A percentile compares a stretch with the other conserved stretches of the same genome.
Evolutionary conservation across 92 coral and sea anemone genomes (phyloP).

Genomic region (Phenganax subtilis): DNA sequence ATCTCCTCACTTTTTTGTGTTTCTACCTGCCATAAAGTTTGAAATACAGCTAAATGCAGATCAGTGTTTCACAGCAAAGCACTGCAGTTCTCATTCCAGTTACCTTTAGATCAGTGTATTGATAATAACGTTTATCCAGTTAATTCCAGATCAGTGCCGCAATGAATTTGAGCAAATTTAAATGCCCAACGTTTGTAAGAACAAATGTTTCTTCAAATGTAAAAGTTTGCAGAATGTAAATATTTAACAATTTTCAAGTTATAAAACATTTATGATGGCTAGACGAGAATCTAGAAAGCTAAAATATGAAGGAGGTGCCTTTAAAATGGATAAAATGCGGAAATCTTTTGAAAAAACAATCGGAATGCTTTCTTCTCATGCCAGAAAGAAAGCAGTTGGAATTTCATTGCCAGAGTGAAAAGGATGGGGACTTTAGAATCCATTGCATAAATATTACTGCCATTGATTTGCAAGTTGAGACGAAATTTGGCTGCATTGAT

Average conservation of each 20-base stretch:
- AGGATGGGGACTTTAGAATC: constrained; percentile 53
- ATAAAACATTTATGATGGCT: constrained; percentile 12
- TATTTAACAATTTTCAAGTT: not conserved
- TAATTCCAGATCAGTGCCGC: too few species aligned
- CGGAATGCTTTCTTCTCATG: not conserved
- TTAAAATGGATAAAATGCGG: constrained; percentile 30
- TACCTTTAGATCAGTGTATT: too few species aligned
- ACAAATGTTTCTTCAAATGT: not conserved
- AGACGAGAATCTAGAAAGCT: not conserved
- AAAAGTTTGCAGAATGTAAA: not conserved
- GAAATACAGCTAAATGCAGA: too few species aligned
- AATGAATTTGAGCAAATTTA: too few species aligned
- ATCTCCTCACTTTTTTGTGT: too few species aligned
- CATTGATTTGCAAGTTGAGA: constrained; percentile 74
- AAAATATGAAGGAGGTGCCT: constrained; percentile 17
- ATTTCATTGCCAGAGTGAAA: constrained; percentile 24
- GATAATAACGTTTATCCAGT: too few species aligned
- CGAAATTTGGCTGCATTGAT: constrained; percentile 87
- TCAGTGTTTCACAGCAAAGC: too few species aligned
- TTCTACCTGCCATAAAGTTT: too few species aligned
- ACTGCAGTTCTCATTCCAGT: too few species aligned
- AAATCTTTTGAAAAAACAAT: constrained; percentile 1
- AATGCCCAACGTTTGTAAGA: not conserved
- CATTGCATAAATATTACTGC: constrained; percentile 71
- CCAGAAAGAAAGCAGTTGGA: not conserved